phyloP scores from a whole-genome alignment of 2,888 invertebrate genomes.

The Coremacera marginata region DNA sequence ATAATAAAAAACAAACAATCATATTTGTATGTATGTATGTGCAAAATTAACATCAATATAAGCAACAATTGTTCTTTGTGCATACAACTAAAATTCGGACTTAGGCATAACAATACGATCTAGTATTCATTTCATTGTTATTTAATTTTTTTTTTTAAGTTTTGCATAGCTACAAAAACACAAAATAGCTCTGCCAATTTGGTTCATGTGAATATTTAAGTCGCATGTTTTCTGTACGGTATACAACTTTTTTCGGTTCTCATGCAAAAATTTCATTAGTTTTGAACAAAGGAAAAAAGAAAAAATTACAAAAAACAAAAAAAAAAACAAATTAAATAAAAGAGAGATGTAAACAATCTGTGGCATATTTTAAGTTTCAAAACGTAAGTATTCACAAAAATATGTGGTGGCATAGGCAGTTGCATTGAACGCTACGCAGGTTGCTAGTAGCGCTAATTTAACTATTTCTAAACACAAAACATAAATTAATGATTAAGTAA shows the following conservation, averaged over 20 bases:
- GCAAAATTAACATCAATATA: slow-evolving; percentile 4
- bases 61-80: slow-evolving; percentile 24
- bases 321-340: neutral
- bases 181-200: slow-evolving; percentile 4
- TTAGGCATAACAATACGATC: slow-evolving; percentile 5
- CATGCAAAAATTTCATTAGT: slow-evolving; percentile 37
- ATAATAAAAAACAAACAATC: neutral
- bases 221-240: slow-evolving; percentile 40
- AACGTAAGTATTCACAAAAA: slow-evolving; percentile 51
- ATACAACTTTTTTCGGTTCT: neutral
- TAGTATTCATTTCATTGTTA: neutral
- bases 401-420: neutral
- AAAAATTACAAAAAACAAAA: neutral
- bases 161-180: neutral
- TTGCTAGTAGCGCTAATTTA: neutral
- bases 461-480: neutral
- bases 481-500: too few species aligned
- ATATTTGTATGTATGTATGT: neutral
- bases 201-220: slow-evolving; percentile 51
- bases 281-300: slow-evolving; percentile 35
- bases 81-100: slow-evolving; percentile 8
- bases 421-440: neutral
- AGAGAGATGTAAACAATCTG: neutral
- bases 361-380: slow-evolving; percentile 27
- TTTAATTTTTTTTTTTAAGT: neutral